Conservation (phyloP, 1,140 invertebrate species). For the Drosophila simulans region DNA sequence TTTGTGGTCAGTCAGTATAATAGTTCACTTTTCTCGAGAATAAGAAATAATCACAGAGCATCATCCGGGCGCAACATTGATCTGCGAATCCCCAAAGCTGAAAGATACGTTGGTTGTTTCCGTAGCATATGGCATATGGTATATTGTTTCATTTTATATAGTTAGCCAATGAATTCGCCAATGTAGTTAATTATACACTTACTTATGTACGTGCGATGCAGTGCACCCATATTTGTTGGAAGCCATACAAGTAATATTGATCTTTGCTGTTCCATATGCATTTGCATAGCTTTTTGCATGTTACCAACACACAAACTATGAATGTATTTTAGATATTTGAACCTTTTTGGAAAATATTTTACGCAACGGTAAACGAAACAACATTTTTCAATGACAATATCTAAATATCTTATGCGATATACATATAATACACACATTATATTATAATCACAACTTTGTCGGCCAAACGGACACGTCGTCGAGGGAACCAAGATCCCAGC, state of each 20-base stretch:
- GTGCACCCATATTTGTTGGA: slow-evolving; percentile 5
- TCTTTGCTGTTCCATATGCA: slow-evolving; percentile 58
- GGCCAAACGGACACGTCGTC: slow-evolving; percentile 10
- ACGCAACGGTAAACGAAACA: slow-evolving; percentile 16
- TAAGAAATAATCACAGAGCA: not conserved
- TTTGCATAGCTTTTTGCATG: slow-evolving; percentile 68
- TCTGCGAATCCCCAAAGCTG: not conserved
- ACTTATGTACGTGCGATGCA: not conserved
- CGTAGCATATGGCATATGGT: not conserved
- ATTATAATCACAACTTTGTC: slow-evolving; percentile 45
- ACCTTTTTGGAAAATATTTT: slow-evolving; percentile 69
- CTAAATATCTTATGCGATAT: slow-evolving; percentile 56
- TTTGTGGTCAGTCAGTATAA: not conserved
- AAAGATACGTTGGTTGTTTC: not conserved
- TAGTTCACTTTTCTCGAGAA: not conserved
- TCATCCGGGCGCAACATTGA: not conserved
- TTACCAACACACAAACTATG: slow-evolving; percentile 38
- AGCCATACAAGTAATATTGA: not conserved
- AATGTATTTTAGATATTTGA: slow-evolving; percentile 57
- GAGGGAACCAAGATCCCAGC: not conserved
- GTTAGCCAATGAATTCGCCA: slow-evolving; percentile 40
- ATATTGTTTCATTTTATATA: slow-evolving; percentile 34
- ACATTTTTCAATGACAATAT: slow-evolving; percentile 69
- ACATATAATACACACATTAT: slow-evolving; percentile 12
- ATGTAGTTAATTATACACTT: slow-evolving; percentile 34